A percentile compares a stretch with the other conserved stretches of the same genome.
Evolutionary conservation across 2,888 invertebrate genomes (phyloP).

Genomic region (Tiliacea aurago): DNA sequence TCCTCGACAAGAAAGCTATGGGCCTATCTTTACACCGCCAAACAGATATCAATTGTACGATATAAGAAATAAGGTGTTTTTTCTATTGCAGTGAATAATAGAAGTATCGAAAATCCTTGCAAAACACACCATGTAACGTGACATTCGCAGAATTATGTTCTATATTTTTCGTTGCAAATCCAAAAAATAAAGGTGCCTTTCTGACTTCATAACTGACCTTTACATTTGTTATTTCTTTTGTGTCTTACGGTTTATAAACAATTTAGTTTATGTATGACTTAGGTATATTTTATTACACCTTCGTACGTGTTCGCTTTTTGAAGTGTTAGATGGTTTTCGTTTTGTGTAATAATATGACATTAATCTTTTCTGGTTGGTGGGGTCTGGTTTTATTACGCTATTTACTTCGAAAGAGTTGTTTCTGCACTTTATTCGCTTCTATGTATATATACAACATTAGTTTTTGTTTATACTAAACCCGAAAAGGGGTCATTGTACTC

Average conservation of each 20-base stretch:
- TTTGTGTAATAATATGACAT: not conserved
- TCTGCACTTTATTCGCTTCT: not conserved
- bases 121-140: slow-evolving; percentile 60
- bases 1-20: slow-evolving; percentile 43
- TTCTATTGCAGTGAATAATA: slow-evolving; percentile 13
- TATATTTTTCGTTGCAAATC: slow-evolving; percentile 63
- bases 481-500: too few species aligned
- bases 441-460: too few species aligned
- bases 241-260: slow-evolving; percentile 44
- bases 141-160: slow-evolving; percentile 66
- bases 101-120: slow-evolving; percentile 58
- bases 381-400: not conserved
- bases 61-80: slow-evolving; percentile 25
- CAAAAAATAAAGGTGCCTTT: slow-evolving; percentile 59
- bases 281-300: slow-evolving; percentile 32
- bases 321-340: not conserved
- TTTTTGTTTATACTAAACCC: too few species aligned
- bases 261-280: slow-evolving; percentile 40
- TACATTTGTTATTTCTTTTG: slow-evolving; percentile 66
- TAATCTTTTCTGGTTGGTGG: not conserved
- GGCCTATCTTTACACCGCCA: slow-evolving; percentile 33
- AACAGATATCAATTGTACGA: slow-evolving; percentile 30
- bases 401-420: not conserved
- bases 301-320: not conserved
- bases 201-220: slow-evolving; percentile 65